These are phyloP conservation scores for Eilema caniola DNA, from an alignment of 2,888 invertebrate genomes.

Conservation along the genomic window DNA sequence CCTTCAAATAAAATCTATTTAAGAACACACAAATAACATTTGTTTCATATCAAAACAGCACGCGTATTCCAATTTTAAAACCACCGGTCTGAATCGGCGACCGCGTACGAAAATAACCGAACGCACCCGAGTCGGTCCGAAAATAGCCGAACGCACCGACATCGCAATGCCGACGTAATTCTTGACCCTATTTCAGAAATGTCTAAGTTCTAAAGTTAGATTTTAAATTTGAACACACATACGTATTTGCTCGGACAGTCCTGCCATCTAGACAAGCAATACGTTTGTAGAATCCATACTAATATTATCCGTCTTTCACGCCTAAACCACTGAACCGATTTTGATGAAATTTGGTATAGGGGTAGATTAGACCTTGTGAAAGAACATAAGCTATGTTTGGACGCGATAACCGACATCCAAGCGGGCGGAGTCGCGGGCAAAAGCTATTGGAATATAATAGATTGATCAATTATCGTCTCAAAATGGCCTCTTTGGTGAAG, in stretches of 20 bases:
- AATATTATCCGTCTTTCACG: no score
- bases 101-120: constrained; percentile 67
- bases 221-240: constrained; percentile 46
- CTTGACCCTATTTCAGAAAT: constrained; percentile 84
- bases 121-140: constrained; percentile 66
- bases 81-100: constrained; percentile 61
- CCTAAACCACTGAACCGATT: no score
- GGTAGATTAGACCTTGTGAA: no score
- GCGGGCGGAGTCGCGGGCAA: no score
- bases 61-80: constrained; percentile 77
- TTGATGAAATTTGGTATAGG: no score
- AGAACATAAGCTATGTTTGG: no score
- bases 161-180: constrained; percentile 75
- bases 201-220: constrained; percentile 70
- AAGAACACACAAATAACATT: constrained; percentile 62
- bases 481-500: no score
- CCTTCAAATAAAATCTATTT: constrained; percentile 3
- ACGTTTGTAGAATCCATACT: no score
- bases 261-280: neutral
- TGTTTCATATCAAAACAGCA: constrained; percentile 78
- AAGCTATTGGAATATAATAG: no score
- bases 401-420: no score
- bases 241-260: constrained; percentile 22
- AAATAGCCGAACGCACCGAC: constrained; percentile 75
- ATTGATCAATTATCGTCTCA: no score